Evolutionary conservation across 2,797 vertebrate species (phyloP).

Genomic region (Pantherophis vulpinus): DNA sequence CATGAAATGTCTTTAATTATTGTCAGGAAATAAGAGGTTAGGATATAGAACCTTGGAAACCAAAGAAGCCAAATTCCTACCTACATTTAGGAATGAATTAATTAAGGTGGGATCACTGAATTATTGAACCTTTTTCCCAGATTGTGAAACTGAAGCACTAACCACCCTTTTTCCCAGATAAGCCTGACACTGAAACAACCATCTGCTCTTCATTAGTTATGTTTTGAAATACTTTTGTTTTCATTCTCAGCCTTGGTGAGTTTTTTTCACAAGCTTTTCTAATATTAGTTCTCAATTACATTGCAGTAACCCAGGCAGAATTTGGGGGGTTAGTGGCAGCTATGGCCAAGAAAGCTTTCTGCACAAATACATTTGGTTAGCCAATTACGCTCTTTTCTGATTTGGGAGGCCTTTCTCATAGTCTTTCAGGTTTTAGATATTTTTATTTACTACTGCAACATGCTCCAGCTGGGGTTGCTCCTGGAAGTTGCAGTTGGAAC

Average conservation of each 20-base stretch:
- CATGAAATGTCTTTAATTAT: not conserved
- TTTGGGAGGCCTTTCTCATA: not conserved
- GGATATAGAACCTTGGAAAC: not conserved
- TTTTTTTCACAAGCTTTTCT: not conserved
- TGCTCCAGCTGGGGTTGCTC: not conserved
- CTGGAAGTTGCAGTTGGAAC: not conserved
- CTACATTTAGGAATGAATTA: not conserved
- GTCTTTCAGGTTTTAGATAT: not conserved
- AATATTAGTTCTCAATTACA: not conserved
- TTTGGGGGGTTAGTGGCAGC: not conserved
- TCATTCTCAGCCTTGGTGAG: not conserved
- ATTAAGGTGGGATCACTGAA: not conserved
- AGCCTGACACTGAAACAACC: not conserved
- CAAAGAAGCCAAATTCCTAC: not conserved
- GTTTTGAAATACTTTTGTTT: not conserved
- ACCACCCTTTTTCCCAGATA: not conserved
- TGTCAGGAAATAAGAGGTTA: not conserved
- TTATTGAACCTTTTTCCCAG: not conserved
- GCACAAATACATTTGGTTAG: not conserved
- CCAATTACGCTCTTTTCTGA: not conserved
- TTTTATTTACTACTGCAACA: not conserved
- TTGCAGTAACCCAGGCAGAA: not conserved
- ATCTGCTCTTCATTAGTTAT: not conserved
- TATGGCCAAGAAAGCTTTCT: not conserved
- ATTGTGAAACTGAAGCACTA: not conserved